A percentile compares a stretch with the other conserved stretches of the same genome.
Evolutionary conservation across 2,113 vertebrate species (phyloP).

Genomic region (Plecturocebus donacophilus): DNA sequence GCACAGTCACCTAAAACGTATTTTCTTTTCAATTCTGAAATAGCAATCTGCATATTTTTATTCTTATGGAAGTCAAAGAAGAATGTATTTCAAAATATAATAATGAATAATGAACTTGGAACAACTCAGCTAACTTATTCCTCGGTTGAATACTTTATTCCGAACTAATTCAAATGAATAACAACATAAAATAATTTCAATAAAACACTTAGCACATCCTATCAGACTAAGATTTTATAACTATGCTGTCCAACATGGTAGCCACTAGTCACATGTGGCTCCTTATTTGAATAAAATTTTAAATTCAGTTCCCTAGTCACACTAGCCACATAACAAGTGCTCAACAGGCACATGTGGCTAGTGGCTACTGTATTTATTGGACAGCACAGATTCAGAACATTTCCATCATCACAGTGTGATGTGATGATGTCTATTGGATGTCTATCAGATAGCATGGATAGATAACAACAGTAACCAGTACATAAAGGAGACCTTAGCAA

Average conservation of each 20-base stretch:
- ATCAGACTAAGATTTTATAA: conserved; percentile 57
- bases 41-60: not conserved
- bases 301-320: not conserved
- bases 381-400: not conserved
- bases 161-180: conserved; percentile 71
- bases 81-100: conserved; percentile 23
- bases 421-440: not conserved
- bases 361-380: not conserved
- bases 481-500: not conserved
- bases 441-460: not conserved
- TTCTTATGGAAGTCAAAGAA: conserved; percentile 23
- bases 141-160: conserved; percentile 54
- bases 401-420: not conserved
- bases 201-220: conserved; percentile 57
- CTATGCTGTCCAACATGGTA: not conserved
- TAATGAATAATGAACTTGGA: not conserved
- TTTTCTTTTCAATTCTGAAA: conserved; percentile 42
- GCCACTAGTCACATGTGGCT: not conserved
- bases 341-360: not conserved
- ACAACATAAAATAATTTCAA: conserved; percentile 64
- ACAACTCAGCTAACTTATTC: conserved; percentile 34
- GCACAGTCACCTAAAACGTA: not conserved
- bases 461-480: not conserved
- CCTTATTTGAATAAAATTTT: conserved; percentile 47
- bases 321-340: conserved; percentile 21